Evolutionary conservation across 2,888 invertebrate genomes (phyloP).

Genomic region (Epicampocera succincta): DNA sequence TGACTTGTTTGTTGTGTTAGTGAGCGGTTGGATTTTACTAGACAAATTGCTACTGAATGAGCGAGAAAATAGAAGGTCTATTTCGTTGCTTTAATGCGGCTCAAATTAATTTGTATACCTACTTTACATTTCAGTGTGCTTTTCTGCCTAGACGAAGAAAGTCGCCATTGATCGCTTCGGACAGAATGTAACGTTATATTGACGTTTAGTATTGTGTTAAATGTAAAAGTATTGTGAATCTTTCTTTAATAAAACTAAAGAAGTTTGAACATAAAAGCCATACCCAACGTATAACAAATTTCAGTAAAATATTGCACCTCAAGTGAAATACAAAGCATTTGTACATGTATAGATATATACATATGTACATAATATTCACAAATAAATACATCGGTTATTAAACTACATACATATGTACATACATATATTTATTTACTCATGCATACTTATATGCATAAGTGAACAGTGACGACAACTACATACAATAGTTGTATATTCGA

Average conservation of each 20-base stretch:
- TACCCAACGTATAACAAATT: too few species aligned
- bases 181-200: constrained; percentile 1
- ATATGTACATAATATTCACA: neutral
- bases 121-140: constrained; percentile 73
- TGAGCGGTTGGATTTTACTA: constrained; percentile 49
- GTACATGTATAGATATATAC: neutral
- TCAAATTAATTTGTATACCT: constrained; percentile 57
- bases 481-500: constrained; percentile 1
- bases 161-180: constrained; percentile 64
- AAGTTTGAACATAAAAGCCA: too few species aligned
- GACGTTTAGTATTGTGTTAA: neutral
- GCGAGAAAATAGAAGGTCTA: constrained; percentile 17
- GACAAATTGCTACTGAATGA: constrained; percentile 49
- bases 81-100: constrained; percentile 39
- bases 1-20: constrained; percentile 39
- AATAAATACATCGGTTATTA: constrained; percentile 6
- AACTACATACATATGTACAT: neutral
- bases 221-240: neutral
- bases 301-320: too few species aligned
- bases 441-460: neutral
- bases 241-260: too few species aligned
- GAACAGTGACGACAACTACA: constrained; percentile 15
- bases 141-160: constrained; percentile 76
- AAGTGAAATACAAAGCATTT: too few species aligned
- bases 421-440: too few species aligned